These are phyloP conservation scores for Agrotis clavis DNA, from an alignment of 2,888 invertebrate genomes.

Conservation along the genomic window DNA sequence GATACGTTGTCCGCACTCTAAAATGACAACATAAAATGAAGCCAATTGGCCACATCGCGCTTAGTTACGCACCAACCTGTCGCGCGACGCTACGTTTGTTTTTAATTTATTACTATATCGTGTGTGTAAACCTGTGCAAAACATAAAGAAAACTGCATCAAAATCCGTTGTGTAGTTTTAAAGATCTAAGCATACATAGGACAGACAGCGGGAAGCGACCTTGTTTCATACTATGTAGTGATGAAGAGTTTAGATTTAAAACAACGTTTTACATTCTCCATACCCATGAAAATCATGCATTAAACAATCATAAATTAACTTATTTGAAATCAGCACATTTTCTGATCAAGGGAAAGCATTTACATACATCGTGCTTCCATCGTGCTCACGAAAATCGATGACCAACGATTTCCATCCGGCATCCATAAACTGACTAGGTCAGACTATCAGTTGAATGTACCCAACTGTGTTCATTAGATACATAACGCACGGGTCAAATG, in stretches of 20 bases:
- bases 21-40: no score
- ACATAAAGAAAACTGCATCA: no score
- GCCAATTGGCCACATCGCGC: no score
- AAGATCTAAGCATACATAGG: no score
- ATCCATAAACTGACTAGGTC: slow-evolving; percentile 25
- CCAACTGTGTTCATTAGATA: slow-evolving; percentile 30
- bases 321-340: background rate
- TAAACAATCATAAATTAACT: background rate
- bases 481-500: slow-evolving; percentile 40
- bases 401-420: slow-evolving; percentile 27
- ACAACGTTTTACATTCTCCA: background rate
- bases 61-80: no score
- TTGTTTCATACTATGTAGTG: no score
- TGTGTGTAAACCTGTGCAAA: no score
- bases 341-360: background rate
- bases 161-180: no score
- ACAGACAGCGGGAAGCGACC: no score
- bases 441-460: slow-evolving; percentile 29
- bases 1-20: no score
- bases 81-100: no score
- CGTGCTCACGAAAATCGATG: slow-evolving; percentile 24
- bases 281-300: background rate
- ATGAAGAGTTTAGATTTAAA: background rate
- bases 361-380: background rate
- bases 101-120: no score